These are phyloP conservation scores for Platanista minor DNA, from an alignment of 2,113 vertebrate genomes.

Conservation along the genomic window DNA sequence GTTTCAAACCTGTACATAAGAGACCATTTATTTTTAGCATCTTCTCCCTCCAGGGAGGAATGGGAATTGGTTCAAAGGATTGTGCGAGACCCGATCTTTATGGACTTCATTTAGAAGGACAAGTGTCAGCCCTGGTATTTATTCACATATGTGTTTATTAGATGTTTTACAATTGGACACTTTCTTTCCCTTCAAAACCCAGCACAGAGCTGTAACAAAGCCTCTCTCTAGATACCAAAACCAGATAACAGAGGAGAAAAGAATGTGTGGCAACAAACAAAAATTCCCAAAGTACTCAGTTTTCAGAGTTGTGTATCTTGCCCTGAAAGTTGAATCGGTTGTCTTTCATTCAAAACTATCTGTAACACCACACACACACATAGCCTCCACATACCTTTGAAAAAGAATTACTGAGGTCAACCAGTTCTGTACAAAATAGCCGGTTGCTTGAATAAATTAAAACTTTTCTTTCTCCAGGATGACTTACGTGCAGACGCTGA, in stretches of 20 bases:
- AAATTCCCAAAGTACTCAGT: background rate
- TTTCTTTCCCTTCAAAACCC: conserved; percentile 9
- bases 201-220: background rate
- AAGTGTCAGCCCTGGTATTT: background rate
- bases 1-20: background rate
- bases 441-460: conserved; percentile 33
- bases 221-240: background rate
- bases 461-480: conserved; percentile 24
- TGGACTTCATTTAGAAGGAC: background rate
- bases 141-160: background rate
- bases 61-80: background rate
- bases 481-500: background rate
- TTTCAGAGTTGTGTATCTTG: background rate
- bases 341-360: background rate
- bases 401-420: conserved; percentile 27
- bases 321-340: background rate
- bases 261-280: background rate
- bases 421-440: conserved; percentile 28
- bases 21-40: background rate
- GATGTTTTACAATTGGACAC: background rate
- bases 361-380: background rate
- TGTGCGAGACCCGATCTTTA: background rate
- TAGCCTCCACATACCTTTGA: background rate
- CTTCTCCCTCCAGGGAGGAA: background rate
- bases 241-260: background rate